phyloP scores from a whole-genome alignment of 2,113 vertebrate genomes.

The Cichladusa arquata region DNA sequence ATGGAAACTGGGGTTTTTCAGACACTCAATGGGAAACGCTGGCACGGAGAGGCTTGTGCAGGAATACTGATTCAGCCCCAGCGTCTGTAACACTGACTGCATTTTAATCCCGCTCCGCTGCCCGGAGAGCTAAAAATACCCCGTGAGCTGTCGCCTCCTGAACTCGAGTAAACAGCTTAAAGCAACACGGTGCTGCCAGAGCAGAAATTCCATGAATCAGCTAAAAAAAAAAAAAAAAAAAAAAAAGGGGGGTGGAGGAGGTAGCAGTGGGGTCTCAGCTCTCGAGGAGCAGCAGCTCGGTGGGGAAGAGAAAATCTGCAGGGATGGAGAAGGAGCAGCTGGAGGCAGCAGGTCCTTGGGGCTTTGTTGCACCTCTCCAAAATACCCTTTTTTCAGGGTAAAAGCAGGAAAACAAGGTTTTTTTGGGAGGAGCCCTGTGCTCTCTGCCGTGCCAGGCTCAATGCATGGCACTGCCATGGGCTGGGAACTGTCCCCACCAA shows the following conservation, averaged over 20 bases:
- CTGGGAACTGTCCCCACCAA: neutral
- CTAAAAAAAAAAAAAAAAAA: conserved; percentile 48
- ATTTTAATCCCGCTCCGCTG: conserved; percentile 71
- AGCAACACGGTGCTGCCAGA: conserved; percentile 29
- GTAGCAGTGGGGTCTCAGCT: neutral
- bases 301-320: no score
- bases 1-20: conserved; percentile 80
- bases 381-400: neutral
- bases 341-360: neutral
- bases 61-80: conserved; percentile 79
- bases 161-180: conserved; percentile 62
- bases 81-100: conserved; percentile 74
- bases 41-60: conserved; percentile 69
- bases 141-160: conserved; percentile 41
- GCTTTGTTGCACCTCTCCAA: neutral
- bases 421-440: fast-evolving
- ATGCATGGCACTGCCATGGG: fast-evolving
- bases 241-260: neutral
- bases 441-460: fast-evolving
- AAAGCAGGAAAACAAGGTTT: neutral
- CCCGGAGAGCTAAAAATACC: conserved; percentile 77
- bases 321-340: fast-evolving
- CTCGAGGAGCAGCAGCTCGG: fast-evolving
- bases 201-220: conserved; percentile 57
- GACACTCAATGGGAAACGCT: conserved; percentile 76